Conservation (phyloP, 2,888 invertebrate genomes). For the Apantesis nais region DNA sequence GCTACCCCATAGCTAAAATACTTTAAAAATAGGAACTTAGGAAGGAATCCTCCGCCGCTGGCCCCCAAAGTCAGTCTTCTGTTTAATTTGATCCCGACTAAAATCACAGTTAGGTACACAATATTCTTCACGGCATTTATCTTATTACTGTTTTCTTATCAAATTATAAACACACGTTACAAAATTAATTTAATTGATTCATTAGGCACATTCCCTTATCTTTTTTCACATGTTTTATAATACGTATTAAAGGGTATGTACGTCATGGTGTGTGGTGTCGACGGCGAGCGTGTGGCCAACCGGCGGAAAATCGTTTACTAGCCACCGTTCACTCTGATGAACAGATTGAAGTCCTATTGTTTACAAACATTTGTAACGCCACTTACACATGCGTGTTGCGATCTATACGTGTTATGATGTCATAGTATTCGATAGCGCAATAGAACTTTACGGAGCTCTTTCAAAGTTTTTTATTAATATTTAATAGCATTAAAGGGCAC, state of each 20-base stretch:
- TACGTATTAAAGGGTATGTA: constrained; percentile 27
- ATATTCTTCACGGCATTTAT: background rate
- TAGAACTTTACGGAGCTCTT: background rate
- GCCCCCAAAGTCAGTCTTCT: no score
- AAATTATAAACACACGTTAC: background rate
- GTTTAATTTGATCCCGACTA: no score
- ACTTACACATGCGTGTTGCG: constrained; percentile 45
- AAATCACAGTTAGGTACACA: no score
- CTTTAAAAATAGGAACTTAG: no score
- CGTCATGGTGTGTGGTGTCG: constrained; percentile 55
- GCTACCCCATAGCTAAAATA: no score
- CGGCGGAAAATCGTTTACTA: constrained; percentile 71
- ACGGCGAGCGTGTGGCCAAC: constrained; percentile 61
- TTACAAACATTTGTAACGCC: constrained; percentile 64
- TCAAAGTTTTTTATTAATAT: background rate
- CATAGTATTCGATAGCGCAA: background rate
- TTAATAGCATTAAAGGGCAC: background rate
- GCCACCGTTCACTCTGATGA: constrained; percentile 62
- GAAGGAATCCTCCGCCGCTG: no score
- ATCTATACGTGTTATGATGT: no score
- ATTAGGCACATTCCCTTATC: constrained; percentile 1
- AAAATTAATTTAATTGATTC: background rate
- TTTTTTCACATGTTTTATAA: constrained; percentile 15
- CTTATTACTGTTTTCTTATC: background rate
- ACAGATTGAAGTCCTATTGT: constrained; percentile 63